phyloP scores from a whole-genome alignment of 2,888 invertebrate genomes.

The Crioceris asparagi region DNA sequence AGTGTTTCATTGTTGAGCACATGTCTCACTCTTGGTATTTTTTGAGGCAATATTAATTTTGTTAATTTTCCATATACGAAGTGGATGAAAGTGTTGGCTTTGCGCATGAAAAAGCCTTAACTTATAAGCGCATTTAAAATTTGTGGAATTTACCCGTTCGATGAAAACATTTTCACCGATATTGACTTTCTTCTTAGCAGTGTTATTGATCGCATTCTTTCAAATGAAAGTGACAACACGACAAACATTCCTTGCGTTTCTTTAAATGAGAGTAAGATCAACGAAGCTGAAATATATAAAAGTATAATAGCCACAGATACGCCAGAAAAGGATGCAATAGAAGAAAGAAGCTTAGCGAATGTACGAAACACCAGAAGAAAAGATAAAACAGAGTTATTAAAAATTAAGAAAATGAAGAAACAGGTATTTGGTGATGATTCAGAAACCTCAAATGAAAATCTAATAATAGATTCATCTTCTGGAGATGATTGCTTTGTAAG shows the following conservation, averaged over 20 bases:
- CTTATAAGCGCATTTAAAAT: conserved; percentile 25
- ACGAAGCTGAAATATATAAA: neutral
- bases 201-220: neutral
- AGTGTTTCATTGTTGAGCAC: too few species aligned
- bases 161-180: neutral
- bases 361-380: neutral
- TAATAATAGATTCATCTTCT: too few species aligned
- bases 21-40: too few species aligned
- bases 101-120: conserved; percentile 29
- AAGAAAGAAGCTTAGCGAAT: neutral
- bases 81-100: conserved; percentile 29
- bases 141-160: conserved; percentile 24
- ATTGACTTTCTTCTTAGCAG: neutral
- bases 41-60: too few species aligned
- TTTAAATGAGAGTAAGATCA: neutral
- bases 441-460: too few species aligned
- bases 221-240: neutral
- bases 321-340: neutral
- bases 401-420: too few species aligned
- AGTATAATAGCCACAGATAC: neutral
- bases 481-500: too few species aligned
- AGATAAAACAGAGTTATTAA: too few species aligned
- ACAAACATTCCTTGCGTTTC: neutral
- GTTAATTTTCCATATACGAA: conserved; percentile 31
- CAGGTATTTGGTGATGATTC: too few species aligned